Base-by-base conservation (phyloP, 2,888 invertebrate species). In the Meliscaeva auricollis region DNA sequence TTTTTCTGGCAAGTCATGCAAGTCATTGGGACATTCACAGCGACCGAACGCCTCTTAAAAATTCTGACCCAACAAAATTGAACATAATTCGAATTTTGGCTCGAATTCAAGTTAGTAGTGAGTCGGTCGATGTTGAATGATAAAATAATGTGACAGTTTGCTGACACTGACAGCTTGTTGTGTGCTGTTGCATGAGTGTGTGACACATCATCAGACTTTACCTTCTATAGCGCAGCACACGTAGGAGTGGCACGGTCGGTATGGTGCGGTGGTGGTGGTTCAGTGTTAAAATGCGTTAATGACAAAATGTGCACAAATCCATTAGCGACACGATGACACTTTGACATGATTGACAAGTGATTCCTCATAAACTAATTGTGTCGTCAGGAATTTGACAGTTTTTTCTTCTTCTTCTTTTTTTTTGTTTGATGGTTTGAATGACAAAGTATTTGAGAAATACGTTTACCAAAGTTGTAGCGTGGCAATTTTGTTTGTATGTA, bases 351-450 rank as follows among this genome's bases (percentile, higher is more conserved):
- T 87, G 87, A 87, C 87, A 87, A 70, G 81, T 78, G 77, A 87
- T 87, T 87, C 70, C 66, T 82, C 87, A 81, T 78, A 69, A 77
- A 87, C 87, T 87, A 87, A 87, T 87, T 87, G 87, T 87, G 87
- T 87, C 87, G 87, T 87, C 87, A 87, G 22, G 48, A 70, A 68
- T 80, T 80, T 85, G 84, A 84, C 79, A 70, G 66, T 72, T 72
- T 58, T 20, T 75, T 46, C 5, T 17, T 32, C 8, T 22, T 26
- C 3, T n/a, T n/a, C n/a, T n/a, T n/a, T n/a, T n/a, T 5, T 1
- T 22, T 52, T 26, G 13, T 9, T 62, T 2, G 13, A 22, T 58
- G 3, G 8, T 58, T 38, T 58, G 62, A 35, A 56, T 52, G 58
- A 41, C 35, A 32, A 75, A 70, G 64, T 70, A 52, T 22, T 13